These are phyloP conservation scores for Leptocoma aspasia DNA, from an alignment of 2,113 vertebrate genomes.

Conservation along the genomic window DNA sequence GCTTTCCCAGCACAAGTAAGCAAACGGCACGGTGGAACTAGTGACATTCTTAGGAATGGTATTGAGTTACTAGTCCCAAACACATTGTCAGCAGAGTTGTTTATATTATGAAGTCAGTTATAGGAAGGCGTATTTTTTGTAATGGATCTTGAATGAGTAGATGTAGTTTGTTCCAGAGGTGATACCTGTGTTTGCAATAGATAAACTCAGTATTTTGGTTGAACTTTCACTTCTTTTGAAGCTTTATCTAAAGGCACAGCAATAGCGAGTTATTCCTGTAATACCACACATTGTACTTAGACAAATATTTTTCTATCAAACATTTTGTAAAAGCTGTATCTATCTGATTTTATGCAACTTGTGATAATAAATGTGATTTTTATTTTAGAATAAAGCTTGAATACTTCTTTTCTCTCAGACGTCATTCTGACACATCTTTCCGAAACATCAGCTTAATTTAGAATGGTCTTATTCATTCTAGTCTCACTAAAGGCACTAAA, in stretches of 20 bases:
- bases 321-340: conserved; percentile 76
- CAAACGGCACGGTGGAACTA: background rate
- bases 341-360: conserved; percentile 79
- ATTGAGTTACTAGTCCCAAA: background rate
- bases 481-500: background rate
- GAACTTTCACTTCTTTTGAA: conserved; percentile 62
- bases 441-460: background rate
- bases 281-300: conserved; percentile 61
- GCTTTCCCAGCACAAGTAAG: background rate
- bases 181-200: conserved; percentile 40
- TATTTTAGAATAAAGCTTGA: conserved; percentile 78
- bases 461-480: background rate
- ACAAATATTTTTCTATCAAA: conserved; percentile 78
- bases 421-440: background rate
- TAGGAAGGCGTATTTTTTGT: background rate
- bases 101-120: background rate
- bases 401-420: conserved; percentile 1
- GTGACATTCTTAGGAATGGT: background rate
- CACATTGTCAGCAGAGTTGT: background rate
- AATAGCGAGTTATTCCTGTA: conserved; percentile 70
- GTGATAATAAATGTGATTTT: conserved; percentile 80
- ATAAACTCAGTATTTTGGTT: conserved; percentile 41
- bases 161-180: conserved; percentile 26
- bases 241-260: conserved; percentile 75
- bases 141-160: conserved; percentile 3